These are phyloP conservation scores for Onychomys leucogaster DNA, from an alignment of 2,797 vertebrate species.

Conservation along the genomic window DNA sequence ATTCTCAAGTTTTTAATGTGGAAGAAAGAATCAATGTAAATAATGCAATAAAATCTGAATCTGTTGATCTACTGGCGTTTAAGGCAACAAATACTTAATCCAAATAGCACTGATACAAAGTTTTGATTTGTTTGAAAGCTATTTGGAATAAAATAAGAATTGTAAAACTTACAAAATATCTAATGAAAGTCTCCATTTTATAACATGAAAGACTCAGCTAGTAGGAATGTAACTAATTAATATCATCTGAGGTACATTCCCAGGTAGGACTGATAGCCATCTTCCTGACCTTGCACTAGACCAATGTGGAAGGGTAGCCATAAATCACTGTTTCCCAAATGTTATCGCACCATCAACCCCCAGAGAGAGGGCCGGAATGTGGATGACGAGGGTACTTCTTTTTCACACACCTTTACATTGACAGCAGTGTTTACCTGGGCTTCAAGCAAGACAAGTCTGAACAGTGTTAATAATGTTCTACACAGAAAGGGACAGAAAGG, in stretches of 20 bases:
- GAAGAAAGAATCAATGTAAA: neutral
- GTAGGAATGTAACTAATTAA: conserved; percentile 43
- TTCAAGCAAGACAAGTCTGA: neutral
- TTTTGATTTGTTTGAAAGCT: neutral
- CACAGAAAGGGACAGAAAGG: neutral
- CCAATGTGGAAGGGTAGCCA: conserved; percentile 6
- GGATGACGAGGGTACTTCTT: neutral
- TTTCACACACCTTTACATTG: conserved; percentile 24
- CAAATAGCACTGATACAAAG: neutral
- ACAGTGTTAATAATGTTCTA: neutral
- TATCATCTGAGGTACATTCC: conserved; percentile 36
- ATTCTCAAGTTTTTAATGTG: neutral
- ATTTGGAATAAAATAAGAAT: conserved; percentile 13
- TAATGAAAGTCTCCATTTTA: neutral
- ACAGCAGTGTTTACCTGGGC: neutral
- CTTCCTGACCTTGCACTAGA: conserved; percentile 38
- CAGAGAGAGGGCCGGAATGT: neutral
- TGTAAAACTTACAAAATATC: neutral
- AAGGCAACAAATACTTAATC: neutral
- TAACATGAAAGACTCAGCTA: neutral
- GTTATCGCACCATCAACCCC: conserved; percentile 47
- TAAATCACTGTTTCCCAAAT: conserved; percentile 53
- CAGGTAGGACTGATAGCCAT: conserved; percentile 36
- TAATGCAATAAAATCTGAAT: neutral
- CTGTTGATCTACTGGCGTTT: neutral